phyloP scores from a whole-genome alignment of 1,140 invertebrate species.

The Macrobrachium nipponense region DNA sequence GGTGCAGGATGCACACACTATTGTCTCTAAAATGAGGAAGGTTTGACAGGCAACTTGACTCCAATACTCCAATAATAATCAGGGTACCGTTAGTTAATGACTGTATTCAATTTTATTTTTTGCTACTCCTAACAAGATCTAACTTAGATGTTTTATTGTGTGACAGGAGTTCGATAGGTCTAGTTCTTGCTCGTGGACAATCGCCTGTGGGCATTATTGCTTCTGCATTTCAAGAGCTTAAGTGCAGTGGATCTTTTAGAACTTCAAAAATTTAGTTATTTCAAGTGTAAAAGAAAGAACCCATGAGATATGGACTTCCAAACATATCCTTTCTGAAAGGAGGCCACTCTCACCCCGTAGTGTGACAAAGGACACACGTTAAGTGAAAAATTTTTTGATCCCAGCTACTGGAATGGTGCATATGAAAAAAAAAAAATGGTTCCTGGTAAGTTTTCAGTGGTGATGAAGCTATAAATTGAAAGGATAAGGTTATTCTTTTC shows the following conservation, averaged over 20 bases:
- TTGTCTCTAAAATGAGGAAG: neutral
- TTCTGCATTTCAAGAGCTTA: constrained; percentile 47
- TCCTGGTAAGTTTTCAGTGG: constrained; percentile 47
- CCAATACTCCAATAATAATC: constrained; percentile 57
- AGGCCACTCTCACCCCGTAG: constrained; percentile 22
- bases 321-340: constrained; percentile 35
- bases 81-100: constrained; percentile 58
- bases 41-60: constrained; percentile 55
- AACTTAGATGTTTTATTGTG: constrained; percentile 4
- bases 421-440: constrained; percentile 46
- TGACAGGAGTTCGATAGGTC: constrained; percentile 20
- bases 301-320: constrained; percentile 46
- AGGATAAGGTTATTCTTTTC: constrained; percentile 43
- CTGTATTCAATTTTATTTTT: constrained; percentile 48
- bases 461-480: constrained; percentile 32
- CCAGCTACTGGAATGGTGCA: constrained; percentile 43
- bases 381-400: constrained; percentile 20
- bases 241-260: constrained; percentile 50
- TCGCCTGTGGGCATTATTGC: constrained; percentile 53
- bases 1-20: constrained; percentile 42
- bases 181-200: constrained; percentile 48
- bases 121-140: constrained; percentile 31
- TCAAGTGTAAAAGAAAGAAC: constrained; percentile 32
- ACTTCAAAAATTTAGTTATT: constrained; percentile 23
- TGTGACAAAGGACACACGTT: constrained; percentile 34